phyloP scores from a whole-genome alignment of 2,113 vertebrate genomes.

The Rhinoptilus africanus region DNA sequence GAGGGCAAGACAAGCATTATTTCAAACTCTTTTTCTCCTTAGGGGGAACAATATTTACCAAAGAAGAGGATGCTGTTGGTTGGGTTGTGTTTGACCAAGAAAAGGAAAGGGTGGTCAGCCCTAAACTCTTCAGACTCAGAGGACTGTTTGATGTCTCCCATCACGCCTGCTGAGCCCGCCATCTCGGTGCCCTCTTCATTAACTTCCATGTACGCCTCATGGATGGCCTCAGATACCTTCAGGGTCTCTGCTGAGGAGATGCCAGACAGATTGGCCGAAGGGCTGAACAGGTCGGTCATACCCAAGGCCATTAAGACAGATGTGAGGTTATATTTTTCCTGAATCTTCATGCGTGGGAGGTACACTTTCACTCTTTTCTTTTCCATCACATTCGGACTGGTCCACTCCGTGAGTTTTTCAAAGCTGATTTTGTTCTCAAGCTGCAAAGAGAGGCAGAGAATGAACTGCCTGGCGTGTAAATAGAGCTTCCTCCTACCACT shows the following conservation, averaged over 20 bases:
- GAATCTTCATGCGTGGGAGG: constrained; percentile 67
- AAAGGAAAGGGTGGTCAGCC: constrained; percentile 69
- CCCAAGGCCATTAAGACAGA: constrained; percentile 31
- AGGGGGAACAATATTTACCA: constrained; percentile 68
- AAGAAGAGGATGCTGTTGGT: constrained; percentile 64
- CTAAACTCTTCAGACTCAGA: constrained; percentile 10
- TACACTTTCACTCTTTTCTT: constrained; percentile 37
- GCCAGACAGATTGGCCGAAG: constrained; percentile 73
- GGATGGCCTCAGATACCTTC: constrained; percentile 54
- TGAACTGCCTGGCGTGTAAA: background rate
- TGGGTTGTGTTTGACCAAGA: constrained; percentile 64
- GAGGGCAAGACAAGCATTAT: background rate
- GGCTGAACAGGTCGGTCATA: constrained; percentile 38
- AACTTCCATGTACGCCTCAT: constrained; percentile 65
- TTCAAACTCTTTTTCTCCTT: background rate
- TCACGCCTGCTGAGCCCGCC: background rate
- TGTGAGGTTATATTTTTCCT: constrained; percentile 32
- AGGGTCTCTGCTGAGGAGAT: constrained; percentile 59
- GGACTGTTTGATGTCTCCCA: background rate
- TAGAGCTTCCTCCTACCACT: background rate
- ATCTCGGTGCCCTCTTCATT: constrained; percentile 65
- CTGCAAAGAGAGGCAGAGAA: constrained; percentile 39
- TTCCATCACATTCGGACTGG: constrained; percentile 24
- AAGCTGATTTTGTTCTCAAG: constrained; percentile 62
- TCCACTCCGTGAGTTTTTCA: constrained; percentile 59